Conservation (phyloP, 2,888 invertebrate genomes). For the Seira sanloemensis region DNA sequence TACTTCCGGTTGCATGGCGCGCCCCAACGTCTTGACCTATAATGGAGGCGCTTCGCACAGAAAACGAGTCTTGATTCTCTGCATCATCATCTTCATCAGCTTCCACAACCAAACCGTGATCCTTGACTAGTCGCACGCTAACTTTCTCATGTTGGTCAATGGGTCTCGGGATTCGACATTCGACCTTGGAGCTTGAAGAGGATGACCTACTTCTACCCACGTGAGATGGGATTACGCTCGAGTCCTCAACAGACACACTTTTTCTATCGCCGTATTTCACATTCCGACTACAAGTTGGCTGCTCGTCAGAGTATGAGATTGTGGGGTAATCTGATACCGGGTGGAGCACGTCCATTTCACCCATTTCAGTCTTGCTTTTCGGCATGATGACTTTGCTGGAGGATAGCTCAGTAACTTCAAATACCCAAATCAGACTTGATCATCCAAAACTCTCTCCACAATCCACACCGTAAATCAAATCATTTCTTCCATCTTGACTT, state of each 20-base stretch:
- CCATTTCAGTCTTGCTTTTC: not conserved
- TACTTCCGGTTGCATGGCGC: not conserved
- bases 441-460: not conserved
- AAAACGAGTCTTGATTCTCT: not conserved
- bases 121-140: slow-evolving; percentile 37
- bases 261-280: no score
- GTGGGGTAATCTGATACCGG: slow-evolving; percentile 2
- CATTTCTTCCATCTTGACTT: not conserved
- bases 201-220: not conserved
- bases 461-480: not conserved
- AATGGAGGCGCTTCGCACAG: not conserved
- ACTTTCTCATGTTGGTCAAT: slow-evolving; percentile 51
- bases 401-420: no score
- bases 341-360: not conserved
- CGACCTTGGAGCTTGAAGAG: not conserved
- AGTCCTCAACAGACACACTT: not conserved
- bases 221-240: not conserved
- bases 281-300: not conserved
- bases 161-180: not conserved
- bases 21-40: not conserved
- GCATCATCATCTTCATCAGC: not conserved
- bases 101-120: slow-evolving; percentile 51
- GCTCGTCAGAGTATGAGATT: not conserved
- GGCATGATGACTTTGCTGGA: no score
- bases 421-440: not conserved